phyloP scores from a whole-genome alignment of 2,888 invertebrate genomes.

The Hirtodrosophila histrioides region DNA sequence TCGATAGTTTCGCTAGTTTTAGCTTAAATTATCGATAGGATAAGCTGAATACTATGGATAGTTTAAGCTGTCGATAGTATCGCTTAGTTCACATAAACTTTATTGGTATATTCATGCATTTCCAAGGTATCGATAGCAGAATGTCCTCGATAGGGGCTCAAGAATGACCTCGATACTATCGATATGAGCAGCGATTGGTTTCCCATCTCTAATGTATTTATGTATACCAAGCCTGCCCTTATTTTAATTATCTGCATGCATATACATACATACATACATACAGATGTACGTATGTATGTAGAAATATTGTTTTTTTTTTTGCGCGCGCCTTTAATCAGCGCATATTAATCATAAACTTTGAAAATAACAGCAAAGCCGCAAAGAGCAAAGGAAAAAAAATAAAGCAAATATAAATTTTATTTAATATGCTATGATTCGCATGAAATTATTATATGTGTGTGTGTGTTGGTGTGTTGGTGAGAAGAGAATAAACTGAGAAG shows the following conservation, averaged over 20 bases:
- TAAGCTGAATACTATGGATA: no score
- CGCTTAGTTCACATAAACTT: no score
- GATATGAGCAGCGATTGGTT: no score
- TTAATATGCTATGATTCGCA: conserved; percentile 46
- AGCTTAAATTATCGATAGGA: no score
- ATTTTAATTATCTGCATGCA: background rate
- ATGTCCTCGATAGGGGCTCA: no score
- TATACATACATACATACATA: conserved; percentile 28
- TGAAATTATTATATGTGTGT: conserved; percentile 27
- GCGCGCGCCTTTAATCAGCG: conserved; percentile 64
- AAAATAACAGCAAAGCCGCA: conserved; percentile 48
- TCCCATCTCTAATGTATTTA: no score
- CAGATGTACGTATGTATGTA: background rate
- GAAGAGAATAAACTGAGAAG: conserved; percentile 26
- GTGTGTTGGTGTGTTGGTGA: conserved; percentile 35
- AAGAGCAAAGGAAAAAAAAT: conserved; percentile 32
- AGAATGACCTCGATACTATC: no score
- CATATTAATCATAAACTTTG: conserved; percentile 76
- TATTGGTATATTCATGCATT: no score
- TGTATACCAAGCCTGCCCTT: no score
- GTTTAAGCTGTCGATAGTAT: no score
- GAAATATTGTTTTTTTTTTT: conserved; percentile 5
- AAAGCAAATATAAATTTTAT: conserved; percentile 65
- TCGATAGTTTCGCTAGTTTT: no score
- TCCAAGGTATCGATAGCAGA: no score